These are phyloP conservation scores for Trimorus sp. DNA, from an alignment of 2,888 invertebrate genomes.

Conservation along the genomic window DNA sequence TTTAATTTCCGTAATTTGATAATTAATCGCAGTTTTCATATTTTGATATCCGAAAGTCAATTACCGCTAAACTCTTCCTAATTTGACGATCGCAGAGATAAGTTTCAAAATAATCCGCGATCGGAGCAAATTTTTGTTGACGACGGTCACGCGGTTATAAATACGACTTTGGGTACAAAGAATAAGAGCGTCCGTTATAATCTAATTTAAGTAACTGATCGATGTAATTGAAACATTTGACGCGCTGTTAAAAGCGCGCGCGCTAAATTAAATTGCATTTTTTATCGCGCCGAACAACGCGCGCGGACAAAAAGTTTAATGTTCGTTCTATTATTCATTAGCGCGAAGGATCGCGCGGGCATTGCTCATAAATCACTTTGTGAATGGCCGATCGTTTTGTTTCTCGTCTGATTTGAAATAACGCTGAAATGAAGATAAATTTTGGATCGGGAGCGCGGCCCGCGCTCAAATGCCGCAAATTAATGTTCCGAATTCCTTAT, in stretches of 20 bases:
- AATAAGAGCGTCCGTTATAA: slow-evolving; percentile 9
- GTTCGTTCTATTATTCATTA: slow-evolving; percentile 41
- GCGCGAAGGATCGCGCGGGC: slow-evolving; percentile 8
- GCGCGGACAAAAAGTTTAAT: slow-evolving; percentile 1
- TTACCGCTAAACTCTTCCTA: too few species aligned
- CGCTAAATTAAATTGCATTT: slow-evolving; percentile 21
- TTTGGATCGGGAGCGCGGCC: slow-evolving; percentile 22
- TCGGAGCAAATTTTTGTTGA: too few species aligned
- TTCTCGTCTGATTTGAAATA: slow-evolving; percentile 43
- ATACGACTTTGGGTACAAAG: too few species aligned
- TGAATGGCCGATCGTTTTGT: slow-evolving; percentile 47
- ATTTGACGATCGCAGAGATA: too few species aligned
- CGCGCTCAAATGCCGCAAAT: slow-evolving; percentile 40
- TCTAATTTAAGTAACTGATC: slow-evolving; percentile 38
- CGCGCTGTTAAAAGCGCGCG: slow-evolving; percentile 27
- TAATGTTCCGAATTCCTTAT: slow-evolving; percentile 43
- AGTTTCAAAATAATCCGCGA: too few species aligned
- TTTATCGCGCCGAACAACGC: slow-evolving; percentile 10
- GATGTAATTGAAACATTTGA: slow-evolving; percentile 38
- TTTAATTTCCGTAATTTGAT: too few species aligned
- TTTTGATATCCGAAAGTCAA: too few species aligned
- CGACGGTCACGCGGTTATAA: too few species aligned
- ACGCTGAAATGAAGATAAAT: slow-evolving; percentile 48
- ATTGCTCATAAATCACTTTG: slow-evolving; percentile 38
- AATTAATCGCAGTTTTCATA: too few species aligned